Conservation (phyloP, 2,113 vertebrate genomes). For the Thunnus maccoyii region DNA sequence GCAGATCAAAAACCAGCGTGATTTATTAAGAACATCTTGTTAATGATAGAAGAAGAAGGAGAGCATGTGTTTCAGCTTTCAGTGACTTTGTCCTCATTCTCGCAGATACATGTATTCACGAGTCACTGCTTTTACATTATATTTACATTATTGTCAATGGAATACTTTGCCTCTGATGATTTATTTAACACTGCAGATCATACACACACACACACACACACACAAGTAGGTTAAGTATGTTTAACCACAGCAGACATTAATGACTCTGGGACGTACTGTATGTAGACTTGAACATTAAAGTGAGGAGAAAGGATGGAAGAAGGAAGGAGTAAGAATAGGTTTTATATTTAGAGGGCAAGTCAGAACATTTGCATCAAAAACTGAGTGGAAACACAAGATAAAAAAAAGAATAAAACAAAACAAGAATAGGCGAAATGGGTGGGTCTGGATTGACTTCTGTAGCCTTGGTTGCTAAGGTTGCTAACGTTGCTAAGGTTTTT, state of each 20-base stretch:
- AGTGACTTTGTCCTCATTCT: background rate
- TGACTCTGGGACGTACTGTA: background rate
- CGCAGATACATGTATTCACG: background rate
- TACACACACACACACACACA: background rate
- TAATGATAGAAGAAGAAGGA: background rate
- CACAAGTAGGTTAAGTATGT: background rate
- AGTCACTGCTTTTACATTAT: background rate
- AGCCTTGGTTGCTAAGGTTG: too few species aligned
- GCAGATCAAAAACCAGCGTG: background rate
- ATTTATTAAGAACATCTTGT: constrained; percentile 1
- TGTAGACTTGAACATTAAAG: background rate
- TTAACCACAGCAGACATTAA: constrained; percentile 18
- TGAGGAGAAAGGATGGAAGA: background rate
- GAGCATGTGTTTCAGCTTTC: background rate
- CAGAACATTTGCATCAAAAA: background rate
- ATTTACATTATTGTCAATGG: constrained; percentile 20
- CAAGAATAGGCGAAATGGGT: too few species aligned
- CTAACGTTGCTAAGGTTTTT: too few species aligned
- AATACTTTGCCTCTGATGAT: background rate
- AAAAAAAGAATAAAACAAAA: too few species aligned
- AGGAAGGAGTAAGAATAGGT: background rate
- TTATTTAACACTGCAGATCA: constrained; percentile 15
- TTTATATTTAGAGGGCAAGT: constrained; percentile 1
- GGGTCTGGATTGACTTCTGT: too few species aligned
- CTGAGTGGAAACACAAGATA: too few species aligned